A percentile compares a stretch with the other conserved stretches of the same genome.
phyloP scores from a whole-genome alignment of 1,140 invertebrate species.

The Euura lappo region DNA sequence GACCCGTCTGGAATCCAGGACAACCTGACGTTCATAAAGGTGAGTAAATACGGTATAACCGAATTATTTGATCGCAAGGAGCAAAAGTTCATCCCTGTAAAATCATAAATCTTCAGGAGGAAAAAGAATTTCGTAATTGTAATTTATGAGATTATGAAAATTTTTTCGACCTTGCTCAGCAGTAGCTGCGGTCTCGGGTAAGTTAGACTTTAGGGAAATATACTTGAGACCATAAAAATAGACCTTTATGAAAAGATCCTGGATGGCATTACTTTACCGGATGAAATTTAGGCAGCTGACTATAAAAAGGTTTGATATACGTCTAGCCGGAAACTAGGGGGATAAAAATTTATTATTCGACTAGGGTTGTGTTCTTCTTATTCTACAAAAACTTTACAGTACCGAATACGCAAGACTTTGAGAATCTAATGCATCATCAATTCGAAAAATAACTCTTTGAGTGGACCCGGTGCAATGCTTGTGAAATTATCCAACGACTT shows the following conservation, averaged over 20 bases:
- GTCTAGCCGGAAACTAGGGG: neutral
- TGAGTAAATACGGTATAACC: slow-evolving; percentile 48
- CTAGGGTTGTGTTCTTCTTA: too few species aligned
- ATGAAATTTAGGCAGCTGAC: neutral
- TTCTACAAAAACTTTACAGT: too few species aligned
- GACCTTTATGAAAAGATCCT: neutral
- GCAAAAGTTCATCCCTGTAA: too few species aligned
- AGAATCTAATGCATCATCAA: too few species aligned
- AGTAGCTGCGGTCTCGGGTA: too few species aligned
- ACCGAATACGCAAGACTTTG: too few species aligned
- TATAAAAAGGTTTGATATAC: neutral
- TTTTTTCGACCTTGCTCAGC: too few species aligned
- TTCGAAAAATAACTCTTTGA: too few species aligned
- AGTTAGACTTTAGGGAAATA: too few species aligned
- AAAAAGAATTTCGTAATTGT: neutral
- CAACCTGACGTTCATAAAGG: slow-evolving; percentile 75
- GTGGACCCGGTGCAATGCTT: too few species aligned
- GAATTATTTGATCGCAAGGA: neutral
- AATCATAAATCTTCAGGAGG: too few species aligned
- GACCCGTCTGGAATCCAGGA: slow-evolving; percentile 54
- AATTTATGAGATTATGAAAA: neutral
- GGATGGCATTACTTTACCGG: neutral
- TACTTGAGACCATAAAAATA: neutral
- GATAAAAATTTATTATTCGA: neutral
- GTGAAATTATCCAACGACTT: too few species aligned